Base-by-base conservation (phyloP, 2,113 vertebrate genomes). In the Anhinga rufa region DNA sequence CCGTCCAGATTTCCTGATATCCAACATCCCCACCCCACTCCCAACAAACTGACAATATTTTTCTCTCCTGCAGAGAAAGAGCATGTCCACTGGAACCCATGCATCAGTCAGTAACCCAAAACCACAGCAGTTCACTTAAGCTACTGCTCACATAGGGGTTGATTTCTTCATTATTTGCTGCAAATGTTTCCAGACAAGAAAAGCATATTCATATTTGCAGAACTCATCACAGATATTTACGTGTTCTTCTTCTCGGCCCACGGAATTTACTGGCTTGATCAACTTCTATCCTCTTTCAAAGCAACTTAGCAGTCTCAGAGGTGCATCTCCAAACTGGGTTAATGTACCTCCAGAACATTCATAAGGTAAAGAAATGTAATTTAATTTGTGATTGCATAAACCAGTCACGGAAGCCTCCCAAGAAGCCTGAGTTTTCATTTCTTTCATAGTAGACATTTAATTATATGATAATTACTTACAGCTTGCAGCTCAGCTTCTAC, bases 381-480 rank as follows among this genome's bases (percentile, higher is more conserved):
- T 97, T 97, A 97, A 98, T 98, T 98, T 98, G 79, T 46, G 66
- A 95, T 96, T 97, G 84, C 88, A 96, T 94, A 98, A 98, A 93
- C 88, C 77, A 97, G 97, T 95, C 96, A 96, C 79, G n/a, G 90
- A 97, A 97, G 84, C 85, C 95, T 96, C 95, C 26, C 84, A 98
- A 97, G 97, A 97, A 96, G 91, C 95, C 96, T 24, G 87, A 92
- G 82, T 97, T 98, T 97, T 97, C 96, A 89, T 95, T 94, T 94
- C 95, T 97, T 97, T 97, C 98, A 96, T 97, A 96, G 97, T 61
- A 98, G 98, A 98, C 94, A 96, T 98, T 98, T 98, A 98, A 98
- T 98, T 98, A 98, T 97, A 98, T 93, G 97, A 98, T 98, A 98
- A 98, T 98, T 98, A 98, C 98, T 98, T 98, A 97, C 96, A 97